Evolutionary conservation across 2,113 vertebrate species (phyloP).

Genomic region (Hippocampus guttulatus): DNA sequence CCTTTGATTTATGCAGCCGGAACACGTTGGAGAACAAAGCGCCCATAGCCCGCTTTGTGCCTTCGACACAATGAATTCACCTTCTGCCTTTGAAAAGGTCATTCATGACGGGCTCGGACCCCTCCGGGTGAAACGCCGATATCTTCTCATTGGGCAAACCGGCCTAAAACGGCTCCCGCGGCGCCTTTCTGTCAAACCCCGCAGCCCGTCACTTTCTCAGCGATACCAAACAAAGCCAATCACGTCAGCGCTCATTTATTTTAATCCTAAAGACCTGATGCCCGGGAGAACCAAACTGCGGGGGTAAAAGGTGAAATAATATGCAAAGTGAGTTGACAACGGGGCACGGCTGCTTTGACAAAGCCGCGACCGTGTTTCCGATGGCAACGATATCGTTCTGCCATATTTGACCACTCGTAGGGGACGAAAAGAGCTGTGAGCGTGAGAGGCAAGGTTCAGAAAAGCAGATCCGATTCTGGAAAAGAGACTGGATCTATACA

Average conservation of each 20-base stretch:
- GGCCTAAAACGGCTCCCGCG: constrained; percentile 49
- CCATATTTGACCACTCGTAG: background rate
- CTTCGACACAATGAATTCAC: constrained; percentile 59
- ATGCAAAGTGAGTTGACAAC: constrained; percentile 29
- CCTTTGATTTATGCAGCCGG: constrained; percentile 48
- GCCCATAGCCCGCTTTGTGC: constrained; percentile 44
- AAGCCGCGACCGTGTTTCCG: constrained; percentile 11
- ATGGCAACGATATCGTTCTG: background rate
- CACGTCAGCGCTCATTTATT: constrained; percentile 25
- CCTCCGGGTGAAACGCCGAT: constrained; percentile 65
- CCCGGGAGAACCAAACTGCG: constrained; percentile 7
- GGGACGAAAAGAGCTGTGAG: constrained; percentile 3
- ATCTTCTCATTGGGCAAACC: constrained; percentile 49
- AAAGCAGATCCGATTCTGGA: background rate
- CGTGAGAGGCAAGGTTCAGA: background rate
- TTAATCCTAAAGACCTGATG: constrained; percentile 24
- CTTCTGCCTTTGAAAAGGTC: constrained; percentile 69
- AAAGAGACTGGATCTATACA: background rate
- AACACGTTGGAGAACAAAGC: constrained; percentile 51
- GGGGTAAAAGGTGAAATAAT: constrained; percentile 31
- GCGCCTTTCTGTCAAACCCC: constrained; percentile 47
- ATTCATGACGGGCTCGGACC: constrained; percentile 60
- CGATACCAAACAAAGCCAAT: constrained; percentile 46
- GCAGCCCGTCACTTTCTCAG: constrained; percentile 37
- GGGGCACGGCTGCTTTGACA: constrained; percentile 2